Percentiles rank a stretch among this genome's conserved stretches.
Conservation (phyloP, 2,888 invertebrate genomes). For the Mimumesa dahlbomi region DNA sequence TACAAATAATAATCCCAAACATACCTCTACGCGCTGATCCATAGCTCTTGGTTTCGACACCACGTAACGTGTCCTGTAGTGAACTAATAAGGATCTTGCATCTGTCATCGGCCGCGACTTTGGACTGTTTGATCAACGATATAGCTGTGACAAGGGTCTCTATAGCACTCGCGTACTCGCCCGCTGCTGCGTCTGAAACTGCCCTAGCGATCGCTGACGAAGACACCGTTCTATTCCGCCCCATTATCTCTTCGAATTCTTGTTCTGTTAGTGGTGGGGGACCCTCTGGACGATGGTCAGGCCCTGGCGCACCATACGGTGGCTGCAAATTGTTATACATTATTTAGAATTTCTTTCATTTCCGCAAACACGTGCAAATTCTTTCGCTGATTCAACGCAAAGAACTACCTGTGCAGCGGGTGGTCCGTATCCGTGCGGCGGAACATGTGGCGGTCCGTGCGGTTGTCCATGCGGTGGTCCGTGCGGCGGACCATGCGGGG, state of each 20-base stretch:
- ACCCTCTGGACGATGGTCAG: slow-evolving; percentile 81
- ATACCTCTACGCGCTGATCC: slow-evolving; percentile 86
- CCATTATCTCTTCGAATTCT: slow-evolving; percentile 99
- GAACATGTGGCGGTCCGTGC: slow-evolving; percentile 83
- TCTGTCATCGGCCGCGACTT: slow-evolving; percentile 96
- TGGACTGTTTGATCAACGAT: slow-evolving; percentile 98
- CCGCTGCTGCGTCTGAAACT: slow-evolving; percentile 97
- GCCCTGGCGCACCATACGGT: slow-evolving; percentile 84
- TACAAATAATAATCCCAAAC: too few relatives aligned
- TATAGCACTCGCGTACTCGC: slow-evolving; percentile 98
- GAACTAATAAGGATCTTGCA: slow-evolving; percentile 99
- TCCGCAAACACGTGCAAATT: neutral
- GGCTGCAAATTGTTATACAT: slow-evolving; percentile 42
- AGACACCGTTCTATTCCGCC: slow-evolving; percentile 97
- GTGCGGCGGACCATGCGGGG: slow-evolving; percentile 86
- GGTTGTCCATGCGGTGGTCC: slow-evolving; percentile 85
- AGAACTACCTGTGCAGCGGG: slow-evolving; percentile 78
- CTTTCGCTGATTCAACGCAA: neutral
- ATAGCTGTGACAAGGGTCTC: slow-evolving; percentile 99
- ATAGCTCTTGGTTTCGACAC: slow-evolving; percentile 98
- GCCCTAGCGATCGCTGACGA: slow-evolving; percentile 98
- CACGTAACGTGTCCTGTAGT: slow-evolving; percentile 97
- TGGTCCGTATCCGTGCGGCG: slow-evolving; percentile 82
- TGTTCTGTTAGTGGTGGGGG: slow-evolving; percentile 90
- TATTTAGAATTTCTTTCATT: neutral